Evolutionary conservation across 1,140 invertebrate genomes (phyloP), one percentile per base, ranked within the genome.

Genomic region (Papilio aristodemus): DNA sequence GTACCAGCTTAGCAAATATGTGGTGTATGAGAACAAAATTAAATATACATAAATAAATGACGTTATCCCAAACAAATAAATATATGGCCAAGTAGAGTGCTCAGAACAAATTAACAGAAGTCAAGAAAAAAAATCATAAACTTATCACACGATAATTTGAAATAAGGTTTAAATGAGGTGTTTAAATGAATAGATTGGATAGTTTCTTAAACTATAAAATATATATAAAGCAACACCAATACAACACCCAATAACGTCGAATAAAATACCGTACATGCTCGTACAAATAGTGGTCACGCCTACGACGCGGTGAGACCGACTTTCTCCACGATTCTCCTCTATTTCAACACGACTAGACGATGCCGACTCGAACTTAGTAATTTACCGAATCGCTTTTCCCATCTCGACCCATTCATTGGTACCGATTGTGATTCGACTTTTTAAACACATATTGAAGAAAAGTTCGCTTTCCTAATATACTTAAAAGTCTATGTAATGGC

Each of bases 261-360:
- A 46, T 46, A 46, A 46, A 19, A 54, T 54, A 54, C 46, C 19
- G 46, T 54, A 54, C 46, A 54, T 19, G 19, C 19, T 54, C 4
- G 46, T 59, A 62, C 59, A 38, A 37, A 38, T 62, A 62, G 36
- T 62, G 14, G 59, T 62, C 32, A 62, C 59, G 59, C 59, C 59
- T 62, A 62, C 59, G 59, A 14, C 59, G 59, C n/a, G 17, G 14
- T 17, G 14, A 19, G 32, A 19, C 59, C 27, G 32, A 62, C 59
- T 62, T 62, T 62, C 59, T 62, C 59, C 59, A 62, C 59, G 32
- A 62, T 37, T 37, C 59, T 37, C 59, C 38, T 62, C 59, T 19
- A 38, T 62, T 62, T 62, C 59, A 38, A 62, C 59, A 62, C 27
- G 27, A 36, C 14, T 38, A 37, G 32, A 62, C 36, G 59, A 38